Percentiles rank a stretch among this genome's conserved stretches.
phyloP scores from a whole-genome alignment of 2,888 invertebrate genomes.

The Callinectes sapidus region DNA sequence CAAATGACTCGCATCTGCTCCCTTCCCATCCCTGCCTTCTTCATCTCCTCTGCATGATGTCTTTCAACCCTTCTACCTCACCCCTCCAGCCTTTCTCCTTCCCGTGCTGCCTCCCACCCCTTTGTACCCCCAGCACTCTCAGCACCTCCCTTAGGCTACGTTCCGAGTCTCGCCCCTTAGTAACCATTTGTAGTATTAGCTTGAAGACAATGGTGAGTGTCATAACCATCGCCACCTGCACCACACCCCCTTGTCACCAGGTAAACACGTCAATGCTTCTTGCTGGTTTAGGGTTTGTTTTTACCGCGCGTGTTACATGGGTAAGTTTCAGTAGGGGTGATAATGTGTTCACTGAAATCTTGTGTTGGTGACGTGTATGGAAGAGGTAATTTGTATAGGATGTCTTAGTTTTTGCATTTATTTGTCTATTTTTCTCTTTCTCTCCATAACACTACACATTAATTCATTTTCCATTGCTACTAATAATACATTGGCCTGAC shows the following conservation, averaged over 20 bases:
- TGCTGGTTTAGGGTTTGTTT: too few species aligned
- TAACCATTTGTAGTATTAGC: neutral
- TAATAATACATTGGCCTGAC: too few species aligned
- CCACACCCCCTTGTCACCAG: neutral
- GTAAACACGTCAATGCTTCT: neutral
- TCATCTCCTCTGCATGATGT: neutral
- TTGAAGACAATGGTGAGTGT: neutral
- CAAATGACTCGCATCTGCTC: neutral
- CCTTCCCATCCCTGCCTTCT: neutral
- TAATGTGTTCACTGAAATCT: too few species aligned
- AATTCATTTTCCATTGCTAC: neutral
- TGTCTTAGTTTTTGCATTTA: neutral
- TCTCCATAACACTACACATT: neutral
- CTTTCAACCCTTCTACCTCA: neutral
- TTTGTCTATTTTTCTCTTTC: neutral
- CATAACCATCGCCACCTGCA: neutral
- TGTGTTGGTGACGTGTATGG: too few species aligned
- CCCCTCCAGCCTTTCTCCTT: conserved; percentile 8
- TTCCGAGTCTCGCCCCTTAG: neutral
- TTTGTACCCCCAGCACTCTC: neutral
- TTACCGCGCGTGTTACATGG: too few species aligned
- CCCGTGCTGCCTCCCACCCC: neutral
- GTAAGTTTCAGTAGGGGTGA: too few species aligned
- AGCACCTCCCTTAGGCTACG: neutral
- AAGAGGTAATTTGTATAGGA: too few species aligned